Conservation (phyloP, 1,140 invertebrate genomes). For the Odontomachus brunneus region DNA sequence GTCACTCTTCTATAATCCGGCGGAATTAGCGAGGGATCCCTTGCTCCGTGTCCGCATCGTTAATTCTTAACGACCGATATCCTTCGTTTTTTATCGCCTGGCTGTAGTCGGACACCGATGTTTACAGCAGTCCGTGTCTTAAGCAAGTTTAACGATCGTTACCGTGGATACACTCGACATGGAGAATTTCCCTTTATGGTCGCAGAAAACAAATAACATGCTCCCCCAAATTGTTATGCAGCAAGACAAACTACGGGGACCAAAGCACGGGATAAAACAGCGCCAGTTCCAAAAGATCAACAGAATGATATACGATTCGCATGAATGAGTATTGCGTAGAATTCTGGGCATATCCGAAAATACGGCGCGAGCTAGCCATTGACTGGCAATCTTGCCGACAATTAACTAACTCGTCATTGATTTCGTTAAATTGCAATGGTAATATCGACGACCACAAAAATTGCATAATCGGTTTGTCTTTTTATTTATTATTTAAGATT, state of each 20-base stretch:
- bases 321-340: constrained; percentile 42
- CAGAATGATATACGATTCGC: constrained; percentile 59
- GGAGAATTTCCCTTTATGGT: constrained; percentile 64
- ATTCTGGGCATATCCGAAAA: neutral
- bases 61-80: constrained; percentile 72
- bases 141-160: constrained; percentile 73
- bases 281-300: constrained; percentile 43
- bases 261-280: constrained; percentile 26
- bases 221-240: constrained; percentile 48
- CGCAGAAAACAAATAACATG: constrained; percentile 62
- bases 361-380: neutral
- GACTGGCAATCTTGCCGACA: constrained; percentile 8
- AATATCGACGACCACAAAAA: constrained; percentile 24
- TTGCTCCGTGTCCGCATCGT: constrained; percentile 56
- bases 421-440: too few species aligned
- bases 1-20: constrained; percentile 47
- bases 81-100: constrained; percentile 63
- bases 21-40: constrained; percentile 34
- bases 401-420: constrained; percentile 21
- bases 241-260: constrained; percentile 33
- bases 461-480: constrained; percentile 34
- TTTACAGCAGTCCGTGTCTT: constrained; percentile 57
- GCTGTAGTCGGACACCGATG: constrained; percentile 45
- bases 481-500: neutral
- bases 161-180: constrained; percentile 62